These are phyloP conservation scores for Ceraclea dissimilis DNA, from an alignment of 2,888 invertebrate genomes.

Conservation along the genomic window DNA sequence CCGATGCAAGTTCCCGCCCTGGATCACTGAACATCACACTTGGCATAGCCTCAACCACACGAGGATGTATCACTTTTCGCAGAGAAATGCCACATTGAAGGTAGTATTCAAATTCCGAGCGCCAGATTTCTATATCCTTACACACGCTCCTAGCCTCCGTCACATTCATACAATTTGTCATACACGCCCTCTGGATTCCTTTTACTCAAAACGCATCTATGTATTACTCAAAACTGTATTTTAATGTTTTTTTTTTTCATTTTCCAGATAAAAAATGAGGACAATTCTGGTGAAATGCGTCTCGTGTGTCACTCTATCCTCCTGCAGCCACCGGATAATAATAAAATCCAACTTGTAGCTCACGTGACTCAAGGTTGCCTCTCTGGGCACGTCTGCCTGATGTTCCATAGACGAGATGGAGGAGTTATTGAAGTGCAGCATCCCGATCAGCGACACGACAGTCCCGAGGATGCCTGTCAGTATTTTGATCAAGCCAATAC, in stretches of 20 bases:
- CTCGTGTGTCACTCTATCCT: conserved; percentile 56
- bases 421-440: conserved; percentile 68
- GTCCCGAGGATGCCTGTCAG: conserved; percentile 61
- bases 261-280: conserved; percentile 41
- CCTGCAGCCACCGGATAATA: conserved; percentile 46
- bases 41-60: conserved; percentile 73
- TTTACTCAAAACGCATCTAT: no score
- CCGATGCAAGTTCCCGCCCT: conserved; percentile 69
- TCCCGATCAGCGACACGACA: conserved; percentile 48
- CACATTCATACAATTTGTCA: no score
- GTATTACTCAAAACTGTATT: no score
- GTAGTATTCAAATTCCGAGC: conserved; percentile 31
- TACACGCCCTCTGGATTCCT: no score
- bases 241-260: neutral
- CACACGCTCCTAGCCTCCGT: no score
- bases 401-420: conserved; percentile 61
- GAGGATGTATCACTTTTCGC: conserved; percentile 65
- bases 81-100: conserved; percentile 63
- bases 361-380: conserved; percentile 73
- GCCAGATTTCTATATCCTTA: no score
- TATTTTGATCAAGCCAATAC: conserved; percentile 43
- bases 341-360: conserved; percentile 60
- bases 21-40: conserved; percentile 72
- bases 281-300: conserved; percentile 46
- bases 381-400: conserved; percentile 72